Base-by-base conservation (phyloP, 2,888 invertebrate genomes). In the Apamea sordens region DNA sequence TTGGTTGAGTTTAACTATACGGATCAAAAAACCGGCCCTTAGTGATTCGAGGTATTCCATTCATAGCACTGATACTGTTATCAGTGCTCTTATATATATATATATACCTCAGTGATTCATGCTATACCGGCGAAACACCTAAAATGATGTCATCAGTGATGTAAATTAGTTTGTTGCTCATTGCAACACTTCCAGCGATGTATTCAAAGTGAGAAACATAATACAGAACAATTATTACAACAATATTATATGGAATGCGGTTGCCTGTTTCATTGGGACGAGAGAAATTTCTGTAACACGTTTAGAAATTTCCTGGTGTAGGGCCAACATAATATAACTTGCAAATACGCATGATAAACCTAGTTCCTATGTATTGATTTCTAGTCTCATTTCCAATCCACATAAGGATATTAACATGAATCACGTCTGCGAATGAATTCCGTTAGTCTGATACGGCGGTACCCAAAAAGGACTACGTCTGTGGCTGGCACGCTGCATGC, bases 401-500 rank as follows among this genome's bases (percentile, higher is more conserved):
- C n/a, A 15, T 67, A 77, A 21, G 84, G 77, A 41, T 59, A 76
- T 77, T 59, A 59, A 53, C 56, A 73, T 76, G 63, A 83, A 63
- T 76, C 84, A 80, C 44, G 41, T 75, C 56, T 56, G n/a, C 8
- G 15, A 56, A 61, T 76, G 47, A n/a, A 71, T 76, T 74, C 76
- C 53, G 71, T 73, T 76, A 71, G 15, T 73, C 24, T 69, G 47
- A 74, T 74, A 76, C 28, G 61, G 68, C 76, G 73, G 87, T 87
- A 87, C 87, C 87, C 83, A 82, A 90, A 90, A 90, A 84, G 79
- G 88, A 86, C 77, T 86, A 50, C 71, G 73, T 71, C 75, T 61
- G 82, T 90, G 90, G 89, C 88, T 86, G 89, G 92, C 92, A 92
- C 92, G 65, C 86, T 91, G 88, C 82, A 83, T 82, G 83, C 88